Evolutionary conservation across 2,888 invertebrate species (phyloP), one percentile per base, ranked within the genome.

Genomic region (Prosopocoilus inquinatus): DNA sequence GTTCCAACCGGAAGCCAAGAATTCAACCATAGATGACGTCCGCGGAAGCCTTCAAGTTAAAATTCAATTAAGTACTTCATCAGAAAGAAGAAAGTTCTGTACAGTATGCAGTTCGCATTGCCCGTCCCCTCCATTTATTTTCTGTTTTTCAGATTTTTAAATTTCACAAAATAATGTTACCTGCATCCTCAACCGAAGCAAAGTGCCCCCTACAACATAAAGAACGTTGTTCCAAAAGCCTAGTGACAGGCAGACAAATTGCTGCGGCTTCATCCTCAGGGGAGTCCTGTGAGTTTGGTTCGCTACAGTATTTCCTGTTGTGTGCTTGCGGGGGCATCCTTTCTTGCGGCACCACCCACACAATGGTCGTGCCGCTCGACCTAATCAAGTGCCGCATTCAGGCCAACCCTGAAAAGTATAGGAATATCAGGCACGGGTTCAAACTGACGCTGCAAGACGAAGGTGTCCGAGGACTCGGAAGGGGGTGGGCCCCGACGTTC

Each of bases 401-500:
- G 80, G 94, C 96, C 8, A 88, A 98, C 79, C 86, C 93, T 1
- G 92, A 81, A 49, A 98, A 98, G 79, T 98, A 97, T 82, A 94
- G 92, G 81, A 87, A 86, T 65, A 87, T 96, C 48, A 75, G 91
- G 63, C 84, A 82, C 71, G 96, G 95, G 8, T 95, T 96, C 81
- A 86, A 79, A 75, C 84, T 92, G 13, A 91, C 96, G 1, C 71
- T 96, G 9, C 82, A 82, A 47, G 97, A 98, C 79, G 96, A 93
- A 75, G 95, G 96, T 63, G 71, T 85, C 50, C 81, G 86, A 28
- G 94, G 94, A 12, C 82, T 98, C 56, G 94, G 84, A 46, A 92
- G 88, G 77, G 98, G 98, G 53, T 98, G 98, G 98, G 96, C 97
- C 1, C 98, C 98, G 50, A 98, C 98, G 34, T 89, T 93, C 78